Percentiles rank a stretch among this genome's conserved stretches.
Evolutionary conservation across 2,797 vertebrate genomes (phyloP).

Genomic region (Mormyrops attenuatus): DNA sequence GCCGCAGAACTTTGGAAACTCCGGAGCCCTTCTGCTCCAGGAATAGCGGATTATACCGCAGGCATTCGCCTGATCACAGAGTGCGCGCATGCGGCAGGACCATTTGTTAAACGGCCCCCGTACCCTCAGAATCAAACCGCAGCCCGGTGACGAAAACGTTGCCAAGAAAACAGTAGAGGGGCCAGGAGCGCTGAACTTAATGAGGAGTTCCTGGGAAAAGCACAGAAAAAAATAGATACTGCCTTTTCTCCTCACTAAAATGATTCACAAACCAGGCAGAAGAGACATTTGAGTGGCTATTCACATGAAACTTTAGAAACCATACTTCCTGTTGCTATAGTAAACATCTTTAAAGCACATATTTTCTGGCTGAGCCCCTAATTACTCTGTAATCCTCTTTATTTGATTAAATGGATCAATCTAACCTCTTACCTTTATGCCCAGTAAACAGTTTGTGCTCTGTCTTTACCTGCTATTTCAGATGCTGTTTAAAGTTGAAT

Average conservation of each 20-base stretch:
- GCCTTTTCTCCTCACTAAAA: neutral
- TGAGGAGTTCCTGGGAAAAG: neutral
- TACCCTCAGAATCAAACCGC: constrained; percentile 1
- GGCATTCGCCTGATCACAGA: neutral
- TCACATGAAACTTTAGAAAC: neutral
- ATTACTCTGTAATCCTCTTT: neutral
- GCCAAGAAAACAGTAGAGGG: neutral
- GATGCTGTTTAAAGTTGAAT: neutral
- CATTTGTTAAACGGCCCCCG: neutral
- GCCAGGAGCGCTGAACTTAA: neutral
- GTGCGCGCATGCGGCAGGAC: neutral
- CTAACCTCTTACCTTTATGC: neutral
- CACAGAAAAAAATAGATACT: neutral
- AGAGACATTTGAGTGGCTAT: neutral
- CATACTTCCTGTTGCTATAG: neutral
- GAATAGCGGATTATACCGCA: neutral
- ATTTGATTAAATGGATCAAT: constrained; percentile 9
- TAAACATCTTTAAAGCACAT: neutral
- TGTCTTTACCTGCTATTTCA: neutral
- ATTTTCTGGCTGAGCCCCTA: neutral
- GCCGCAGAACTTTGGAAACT: neutral
- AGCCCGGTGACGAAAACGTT: neutral
- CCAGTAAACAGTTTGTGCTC: neutral
- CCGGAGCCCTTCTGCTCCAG: constrained; percentile 1
- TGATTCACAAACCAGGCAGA: neutral